A percentile compares a stretch with the other conserved stretches of the same genome.
Conservation (phyloP, 37 sponge, comb jelly and placozoan genomes). For the Hormiphora californensis region DNA sequence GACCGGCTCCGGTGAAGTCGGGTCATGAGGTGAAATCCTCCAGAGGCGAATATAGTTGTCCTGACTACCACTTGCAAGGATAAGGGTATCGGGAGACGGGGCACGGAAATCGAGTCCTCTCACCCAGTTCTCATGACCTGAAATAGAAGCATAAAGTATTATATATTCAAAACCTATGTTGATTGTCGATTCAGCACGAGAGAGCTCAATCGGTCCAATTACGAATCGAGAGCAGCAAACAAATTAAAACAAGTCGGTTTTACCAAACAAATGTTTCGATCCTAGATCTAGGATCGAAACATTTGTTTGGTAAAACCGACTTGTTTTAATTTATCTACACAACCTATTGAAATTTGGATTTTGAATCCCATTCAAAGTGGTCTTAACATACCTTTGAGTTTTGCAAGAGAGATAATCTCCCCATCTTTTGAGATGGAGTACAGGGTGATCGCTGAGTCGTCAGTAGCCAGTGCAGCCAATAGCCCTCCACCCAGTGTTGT, state of each 20-base stretch:
- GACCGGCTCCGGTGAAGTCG: no score
- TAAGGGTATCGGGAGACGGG: not conserved
- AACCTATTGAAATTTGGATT: no score
- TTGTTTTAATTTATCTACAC: no score
- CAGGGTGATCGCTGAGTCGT: not conserved
- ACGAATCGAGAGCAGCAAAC: no score
- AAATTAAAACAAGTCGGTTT: no score
- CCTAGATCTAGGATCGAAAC: no score
- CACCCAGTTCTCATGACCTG: constrained; percentile 46
- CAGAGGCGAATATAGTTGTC: constrained; percentile 30
- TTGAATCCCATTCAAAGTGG: no score
- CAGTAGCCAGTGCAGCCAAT: not conserved
- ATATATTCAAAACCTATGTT: no score
- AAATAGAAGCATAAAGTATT: not conserved
- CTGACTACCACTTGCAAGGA: constrained; percentile 1
- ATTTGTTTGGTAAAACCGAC: no score
- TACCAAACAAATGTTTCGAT: no score
- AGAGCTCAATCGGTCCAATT: no score
- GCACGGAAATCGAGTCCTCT: constrained; percentile 48
- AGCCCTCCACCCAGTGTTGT: not conserved
- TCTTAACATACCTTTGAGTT: not conserved
- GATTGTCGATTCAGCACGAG: no score
- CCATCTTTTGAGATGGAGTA: not conserved
- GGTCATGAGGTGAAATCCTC: not conserved
- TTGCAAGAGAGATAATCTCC: not conserved